phyloP scores from a whole-genome alignment of 2,797 vertebrate species.

The Amphiprion clarkii region DNA sequence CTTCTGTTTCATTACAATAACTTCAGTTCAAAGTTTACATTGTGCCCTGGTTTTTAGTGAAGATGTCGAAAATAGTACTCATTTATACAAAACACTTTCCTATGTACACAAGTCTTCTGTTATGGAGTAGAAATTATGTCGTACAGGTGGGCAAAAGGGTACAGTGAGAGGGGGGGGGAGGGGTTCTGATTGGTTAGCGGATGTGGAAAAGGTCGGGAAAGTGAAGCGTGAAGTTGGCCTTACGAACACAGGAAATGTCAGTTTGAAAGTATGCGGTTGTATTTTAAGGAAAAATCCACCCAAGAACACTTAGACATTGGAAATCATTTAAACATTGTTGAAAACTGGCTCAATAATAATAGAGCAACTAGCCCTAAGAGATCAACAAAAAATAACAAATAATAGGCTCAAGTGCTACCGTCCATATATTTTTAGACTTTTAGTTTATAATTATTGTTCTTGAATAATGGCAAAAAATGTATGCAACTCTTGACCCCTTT shows the following conservation, averaged over 20 bases:
- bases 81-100: conserved; percentile 99
- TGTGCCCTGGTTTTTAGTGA: conserved; percentile 94
- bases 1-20: conserved; percentile 87
- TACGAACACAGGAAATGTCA: conserved; percentile 47
- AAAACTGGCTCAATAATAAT: background rate
- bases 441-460: too few species aligned
- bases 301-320: background rate
- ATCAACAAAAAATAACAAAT: too few species aligned
- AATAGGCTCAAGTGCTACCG: too few species aligned
- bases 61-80: conserved; percentile 99
- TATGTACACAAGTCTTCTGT: conserved; percentile 94
- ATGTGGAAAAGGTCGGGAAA: conserved; percentile 59
- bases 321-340: background rate
- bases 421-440: too few species aligned
- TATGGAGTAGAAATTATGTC: conserved; percentile 89
- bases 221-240: conserved; percentile 59
- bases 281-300: conserved; percentile 58
- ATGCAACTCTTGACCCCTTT: too few species aligned
- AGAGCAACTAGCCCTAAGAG: background rate
- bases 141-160: conserved; percentile 63
- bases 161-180: conserved; percentile 50
- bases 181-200: conserved; percentile 69
- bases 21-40: conserved; percentile 90
- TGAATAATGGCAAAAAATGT: too few species aligned
- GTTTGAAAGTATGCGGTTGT: conserved; percentile 58